Conservation (phyloP, 2,797 vertebrate genomes). For the Periophthalmus magnuspinnatus region DNA sequence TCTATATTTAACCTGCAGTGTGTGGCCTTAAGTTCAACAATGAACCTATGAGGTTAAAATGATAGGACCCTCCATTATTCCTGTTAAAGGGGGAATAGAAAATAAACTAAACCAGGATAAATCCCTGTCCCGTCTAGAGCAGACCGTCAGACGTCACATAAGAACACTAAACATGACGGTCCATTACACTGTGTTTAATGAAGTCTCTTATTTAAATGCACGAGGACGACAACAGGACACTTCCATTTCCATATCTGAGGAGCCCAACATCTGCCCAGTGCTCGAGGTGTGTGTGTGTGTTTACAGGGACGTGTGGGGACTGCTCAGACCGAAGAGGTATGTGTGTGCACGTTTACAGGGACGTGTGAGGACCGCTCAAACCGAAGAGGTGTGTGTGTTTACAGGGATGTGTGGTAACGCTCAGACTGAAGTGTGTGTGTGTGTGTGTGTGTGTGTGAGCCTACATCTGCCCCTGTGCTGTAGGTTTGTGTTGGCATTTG, state of each 20-base stretch:
- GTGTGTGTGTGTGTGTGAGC: neutral
- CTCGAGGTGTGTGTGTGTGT: conserved; percentile 18
- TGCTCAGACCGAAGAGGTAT: too few species aligned
- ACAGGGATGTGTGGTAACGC: too few species aligned
- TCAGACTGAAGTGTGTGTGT: too few species aligned
- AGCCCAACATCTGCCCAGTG: neutral
- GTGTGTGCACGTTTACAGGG: neutral
- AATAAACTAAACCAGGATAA: too few species aligned
- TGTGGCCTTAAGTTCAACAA: too few species aligned
- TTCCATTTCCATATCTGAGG: conserved; percentile 1
- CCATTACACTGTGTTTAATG: neutral
- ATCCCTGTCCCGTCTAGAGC: neutral
- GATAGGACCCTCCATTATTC: too few species aligned
- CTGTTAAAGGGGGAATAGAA: too few species aligned
- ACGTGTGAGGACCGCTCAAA: too few species aligned
- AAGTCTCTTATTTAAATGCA: neutral
- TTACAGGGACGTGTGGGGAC: neutral
- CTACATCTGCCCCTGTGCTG: too few species aligned
- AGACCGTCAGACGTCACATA: neutral
- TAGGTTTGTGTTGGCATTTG: too few species aligned
- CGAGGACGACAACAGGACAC: neutral
- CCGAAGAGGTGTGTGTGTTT: neutral
- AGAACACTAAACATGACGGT: neutral
- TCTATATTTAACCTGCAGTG: too few species aligned
- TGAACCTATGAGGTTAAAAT: too few species aligned